A percentile compares a stretch with the other conserved stretches of the same genome.
Evolutionary conservation across 1,140 invertebrate species (phyloP).

Genomic region (Caenorhabditis tropicalis): DNA sequence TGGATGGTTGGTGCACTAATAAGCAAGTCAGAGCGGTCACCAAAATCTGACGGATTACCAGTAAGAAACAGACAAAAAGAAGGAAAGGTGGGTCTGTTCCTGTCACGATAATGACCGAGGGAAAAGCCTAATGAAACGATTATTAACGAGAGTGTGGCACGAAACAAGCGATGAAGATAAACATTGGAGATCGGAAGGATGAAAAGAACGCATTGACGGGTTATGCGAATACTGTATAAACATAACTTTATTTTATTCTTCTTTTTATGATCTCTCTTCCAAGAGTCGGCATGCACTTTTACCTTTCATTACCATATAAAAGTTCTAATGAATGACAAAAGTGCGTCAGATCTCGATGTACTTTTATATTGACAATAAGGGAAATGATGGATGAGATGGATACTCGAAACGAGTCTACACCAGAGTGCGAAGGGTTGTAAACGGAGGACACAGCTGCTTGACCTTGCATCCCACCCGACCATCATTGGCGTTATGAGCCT

Average conservation of each 20-base stretch:
- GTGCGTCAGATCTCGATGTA: not conserved
- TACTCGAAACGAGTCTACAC: not conserved
- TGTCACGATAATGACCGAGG: not conserved
- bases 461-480: constrained; percentile 4
- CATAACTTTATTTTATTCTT: not conserved
- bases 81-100: not conserved
- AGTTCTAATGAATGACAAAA: not conserved
- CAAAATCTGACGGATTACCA: constrained; percentile 31
- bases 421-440: not conserved
- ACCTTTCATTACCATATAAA: not conserved
- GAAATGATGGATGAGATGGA: not conserved
- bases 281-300: constrained; percentile 33
- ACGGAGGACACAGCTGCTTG: not conserved
- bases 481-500: constrained; percentile 20
- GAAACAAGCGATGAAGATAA: not conserved
- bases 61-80: not conserved
- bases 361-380: not conserved
- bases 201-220: not conserved
- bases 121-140: not conserved
- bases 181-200: not conserved
- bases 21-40: not conserved
- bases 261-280: not conserved
- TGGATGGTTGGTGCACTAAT: not conserved
- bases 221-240: constrained; percentile 30
- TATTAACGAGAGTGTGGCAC: not conserved